Base-by-base conservation (phyloP, 2,888 invertebrate species). In the Podabrus alpinus region DNA sequence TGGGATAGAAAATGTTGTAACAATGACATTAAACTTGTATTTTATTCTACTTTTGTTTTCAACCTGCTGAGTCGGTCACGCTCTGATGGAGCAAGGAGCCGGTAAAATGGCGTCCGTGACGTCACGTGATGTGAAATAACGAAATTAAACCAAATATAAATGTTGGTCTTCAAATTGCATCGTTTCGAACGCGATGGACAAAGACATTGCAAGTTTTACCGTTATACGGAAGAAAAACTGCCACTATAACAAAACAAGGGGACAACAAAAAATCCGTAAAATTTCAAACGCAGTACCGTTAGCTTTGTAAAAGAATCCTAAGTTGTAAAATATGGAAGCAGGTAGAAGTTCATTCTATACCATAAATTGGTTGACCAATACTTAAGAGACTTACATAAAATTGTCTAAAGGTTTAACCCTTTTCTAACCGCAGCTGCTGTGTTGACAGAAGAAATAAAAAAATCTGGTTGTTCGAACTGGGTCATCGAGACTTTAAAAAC, bases 71-170 rank as follows among this genome's bases (percentile, higher is more conserved):
- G 79, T 80, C 74, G 78, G 83, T 81, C 78, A 75, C 82, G 83
- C 83, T 83, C 83, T 81, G 81, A 29, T 82, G 81, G 80, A 83
- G 83, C 83, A 81, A 79, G 79, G 81, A 81, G 78, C 82, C 82
- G 81, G 80, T 79, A 76, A 74, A 73, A 76, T 76, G 76, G 76
- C 76, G 76, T 11, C 69, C 68, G 61, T 66, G 68, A 71, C 74
- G 74, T 74, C 68, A 71, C 74, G 5, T 64, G 66, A 69, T 69
- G 29, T 9, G 16, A 16, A 19, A 17, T 21, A 62, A 62, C 17
- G 11, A 16, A 60, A 62, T 62, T 19, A 5, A 19, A 13, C 16
- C 5, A 64, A 64, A 19, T 19, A 13, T 21, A 13, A 45, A 45
- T 61, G 16, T 16, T 61, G 17, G 17, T 17, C 15, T 64, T 64